Percentiles rank a stretch among this genome's conserved stretches.
Conservation (phyloP, 2,113 vertebrate genomes). For the Ellobius talpinus region DNA sequence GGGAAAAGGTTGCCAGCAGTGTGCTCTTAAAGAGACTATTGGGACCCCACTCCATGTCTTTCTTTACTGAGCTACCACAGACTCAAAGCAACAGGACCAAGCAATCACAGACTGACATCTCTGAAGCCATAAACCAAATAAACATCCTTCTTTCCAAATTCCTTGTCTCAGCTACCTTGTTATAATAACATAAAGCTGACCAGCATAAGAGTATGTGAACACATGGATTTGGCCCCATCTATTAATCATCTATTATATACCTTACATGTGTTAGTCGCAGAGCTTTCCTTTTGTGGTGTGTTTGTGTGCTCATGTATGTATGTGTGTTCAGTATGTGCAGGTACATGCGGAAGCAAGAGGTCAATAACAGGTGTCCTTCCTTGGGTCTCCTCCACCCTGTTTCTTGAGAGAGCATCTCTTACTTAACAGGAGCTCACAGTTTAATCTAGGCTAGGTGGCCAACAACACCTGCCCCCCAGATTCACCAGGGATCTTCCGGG, state of each 20-base stretch:
- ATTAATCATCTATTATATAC: neutral
- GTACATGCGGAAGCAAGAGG: neutral
- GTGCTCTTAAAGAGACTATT: neutral
- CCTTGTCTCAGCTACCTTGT: neutral
- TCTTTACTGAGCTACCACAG: neutral
- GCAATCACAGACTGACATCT: neutral
- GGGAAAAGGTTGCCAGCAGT: neutral
- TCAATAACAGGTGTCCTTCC: neutral
- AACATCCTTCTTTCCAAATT: neutral
- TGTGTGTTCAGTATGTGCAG: neutral
- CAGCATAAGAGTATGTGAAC: neutral
- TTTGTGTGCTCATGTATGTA: neutral
- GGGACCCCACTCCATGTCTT: neutral
- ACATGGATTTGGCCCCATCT: neutral
- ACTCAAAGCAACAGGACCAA: neutral
- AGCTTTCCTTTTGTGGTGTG: neutral
- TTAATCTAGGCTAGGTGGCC: neutral
- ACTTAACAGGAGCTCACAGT: neutral
- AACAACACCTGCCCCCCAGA: rapidly evolving
- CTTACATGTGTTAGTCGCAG: neutral
- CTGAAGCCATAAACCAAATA: neutral
- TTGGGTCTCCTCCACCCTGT: neutral
- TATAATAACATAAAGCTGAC: neutral
- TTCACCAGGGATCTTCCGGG: neutral
- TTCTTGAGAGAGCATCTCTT: neutral